A percentile compares a stretch with the other conserved stretches of the same genome.
Conservation (phyloP, 2,888 invertebrate species). For the Spilosoma lubricipeda region DNA sequence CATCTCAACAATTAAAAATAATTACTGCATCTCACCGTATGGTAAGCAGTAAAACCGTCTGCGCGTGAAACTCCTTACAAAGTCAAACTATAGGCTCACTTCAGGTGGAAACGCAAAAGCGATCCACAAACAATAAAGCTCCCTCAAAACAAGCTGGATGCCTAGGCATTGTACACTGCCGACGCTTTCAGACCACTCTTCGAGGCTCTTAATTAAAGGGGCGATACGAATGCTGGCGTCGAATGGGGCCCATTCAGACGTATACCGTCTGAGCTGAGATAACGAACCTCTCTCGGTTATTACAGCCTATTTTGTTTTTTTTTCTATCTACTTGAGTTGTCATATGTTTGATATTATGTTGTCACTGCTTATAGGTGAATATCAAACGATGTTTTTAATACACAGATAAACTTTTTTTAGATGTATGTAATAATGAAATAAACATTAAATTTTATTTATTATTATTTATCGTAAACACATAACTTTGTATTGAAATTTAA, state of each 20-base stretch:
- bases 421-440: neutral
- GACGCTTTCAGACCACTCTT: constrained; percentile 70
- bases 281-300: constrained; percentile 81
- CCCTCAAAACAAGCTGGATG: constrained; percentile 66
- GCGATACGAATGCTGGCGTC: constrained; percentile 61
- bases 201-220: constrained; percentile 19
- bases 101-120: constrained; percentile 67
- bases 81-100: constrained; percentile 50
- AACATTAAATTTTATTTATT: too few species aligned
- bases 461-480: too few species aligned
- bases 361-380: neutral
- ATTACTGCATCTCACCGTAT: constrained; percentile 43
- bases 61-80: constrained; percentile 47
- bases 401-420: too few species aligned
- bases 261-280: constrained; percentile 76
- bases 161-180: constrained; percentile 67
- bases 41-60: constrained; percentile 18
- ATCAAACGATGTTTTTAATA: neutral
- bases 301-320: constrained; percentile 70
- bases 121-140: constrained; percentile 71
- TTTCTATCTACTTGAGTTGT: constrained; percentile 46
- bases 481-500: too few species aligned
- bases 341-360: constrained; percentile 30
- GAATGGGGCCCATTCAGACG: constrained; percentile 76
- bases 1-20: constrained; percentile 48